Evolutionary conservation across 64 coral and sea anemone genomes (phyloP).

Genomic region (Montipora foliosa): DNA sequence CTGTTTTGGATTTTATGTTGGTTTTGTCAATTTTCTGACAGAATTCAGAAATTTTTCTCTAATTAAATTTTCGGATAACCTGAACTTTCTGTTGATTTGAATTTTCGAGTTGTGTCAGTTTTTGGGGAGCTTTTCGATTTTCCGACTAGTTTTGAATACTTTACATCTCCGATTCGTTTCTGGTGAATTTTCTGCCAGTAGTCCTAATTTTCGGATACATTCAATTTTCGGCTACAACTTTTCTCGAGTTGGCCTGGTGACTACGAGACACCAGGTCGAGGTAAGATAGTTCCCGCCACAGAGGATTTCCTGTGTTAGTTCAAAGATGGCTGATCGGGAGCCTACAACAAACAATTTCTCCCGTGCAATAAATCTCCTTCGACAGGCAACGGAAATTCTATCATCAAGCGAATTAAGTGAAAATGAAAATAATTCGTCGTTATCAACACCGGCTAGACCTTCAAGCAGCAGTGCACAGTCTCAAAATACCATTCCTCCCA

Average conservation of each 20-base stretch:
- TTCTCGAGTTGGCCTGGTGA: background rate
- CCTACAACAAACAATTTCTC: slow-evolving; percentile 11
- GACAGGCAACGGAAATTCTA: slow-evolving; percentile 18
- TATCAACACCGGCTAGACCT: slow-evolving; percentile 1
- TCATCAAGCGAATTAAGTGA: background rate
- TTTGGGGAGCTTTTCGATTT: too few relatives aligned
- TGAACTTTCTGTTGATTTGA: too few relatives aligned
- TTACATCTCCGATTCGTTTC: too few relatives aligned
- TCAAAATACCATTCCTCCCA: background rate
- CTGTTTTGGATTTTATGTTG: too few relatives aligned
- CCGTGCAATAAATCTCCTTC: background rate
- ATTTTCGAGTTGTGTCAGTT: too few relatives aligned
- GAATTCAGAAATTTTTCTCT: too few relatives aligned
- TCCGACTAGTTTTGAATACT: too few relatives aligned
- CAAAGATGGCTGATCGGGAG: background rate
- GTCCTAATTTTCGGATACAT: too few relatives aligned
- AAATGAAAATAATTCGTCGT: slow-evolving; percentile 16
- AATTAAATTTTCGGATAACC: too few relatives aligned
- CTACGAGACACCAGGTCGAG: background rate
- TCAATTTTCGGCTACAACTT: background rate
- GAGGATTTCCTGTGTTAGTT: background rate
- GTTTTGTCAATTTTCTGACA: too few relatives aligned
- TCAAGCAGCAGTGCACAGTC: background rate
- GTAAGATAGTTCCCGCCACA: background rate
- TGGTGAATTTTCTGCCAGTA: too few relatives aligned